phyloP scores from a whole-genome alignment of 2,888 invertebrate species.

The Isoperla grammatica region DNA sequence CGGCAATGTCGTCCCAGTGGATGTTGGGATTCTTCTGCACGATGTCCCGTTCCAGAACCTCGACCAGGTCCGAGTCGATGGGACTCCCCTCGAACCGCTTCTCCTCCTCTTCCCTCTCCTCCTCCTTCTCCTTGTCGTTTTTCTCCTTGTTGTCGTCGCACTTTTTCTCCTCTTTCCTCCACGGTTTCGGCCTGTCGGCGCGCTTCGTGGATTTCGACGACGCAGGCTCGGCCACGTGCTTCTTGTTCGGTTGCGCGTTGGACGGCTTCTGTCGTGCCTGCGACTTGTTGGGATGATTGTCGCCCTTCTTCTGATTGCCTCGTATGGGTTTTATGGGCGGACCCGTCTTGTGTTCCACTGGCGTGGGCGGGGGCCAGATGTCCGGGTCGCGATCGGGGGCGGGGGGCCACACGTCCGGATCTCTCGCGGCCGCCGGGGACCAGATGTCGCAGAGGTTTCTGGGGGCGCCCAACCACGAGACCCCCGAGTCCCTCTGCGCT shows the following conservation, averaged over 20 bases:
- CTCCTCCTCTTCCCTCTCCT: slow-evolving; percentile 55
- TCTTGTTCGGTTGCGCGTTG: slow-evolving; percentile 9
- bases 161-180: slow-evolving; percentile 32
- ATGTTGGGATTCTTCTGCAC: slow-evolving; percentile 75
- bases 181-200: background rate
- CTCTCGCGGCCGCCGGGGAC: slow-evolving; percentile 34
- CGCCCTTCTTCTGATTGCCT: slow-evolving; percentile 21
- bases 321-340: slow-evolving; percentile 25
- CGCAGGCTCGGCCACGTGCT: background rate
- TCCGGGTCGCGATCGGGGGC: slow-evolving; percentile 62
- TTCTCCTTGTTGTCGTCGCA: slow-evolving; percentile 37
- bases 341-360: slow-evolving; percentile 58
- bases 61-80: slow-evolving; percentile 86
- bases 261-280: slow-evolving; percentile 10
- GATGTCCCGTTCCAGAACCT: slow-evolving; percentile 70
- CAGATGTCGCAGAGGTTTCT: no score
- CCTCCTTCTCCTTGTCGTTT: slow-evolving; percentile 38
- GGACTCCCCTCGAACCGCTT: slow-evolving; percentile 79
- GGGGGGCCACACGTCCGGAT: slow-evolving; percentile 53
- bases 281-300: slow-evolving; percentile 13
- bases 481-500: no score
- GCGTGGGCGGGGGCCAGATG: slow-evolving; percentile 84
- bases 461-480: no score
- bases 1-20: slow-evolving; percentile 74
- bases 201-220: background rate